phyloP scores from a whole-genome alignment of 2,797 vertebrate species.

The Harpagifer antarcticus region DNA sequence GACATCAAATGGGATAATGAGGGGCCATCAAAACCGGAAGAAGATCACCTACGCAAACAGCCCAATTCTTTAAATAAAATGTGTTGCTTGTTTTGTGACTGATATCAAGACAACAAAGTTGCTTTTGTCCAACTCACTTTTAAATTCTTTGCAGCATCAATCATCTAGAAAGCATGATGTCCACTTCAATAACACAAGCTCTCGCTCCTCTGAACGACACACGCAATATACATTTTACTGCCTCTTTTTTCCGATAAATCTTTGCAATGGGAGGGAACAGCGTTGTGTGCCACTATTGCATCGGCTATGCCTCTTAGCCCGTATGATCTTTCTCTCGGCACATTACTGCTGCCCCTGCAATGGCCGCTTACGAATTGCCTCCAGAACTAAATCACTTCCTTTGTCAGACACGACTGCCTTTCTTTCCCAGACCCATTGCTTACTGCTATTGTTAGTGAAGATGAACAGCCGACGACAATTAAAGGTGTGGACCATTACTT shows the following conservation, averaged over 20 bases:
- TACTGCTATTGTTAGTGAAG: constrained; percentile 87
- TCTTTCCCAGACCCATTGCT: constrained; percentile 80
- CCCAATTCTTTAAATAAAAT: constrained; percentile 57
- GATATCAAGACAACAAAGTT: constrained; percentile 44
- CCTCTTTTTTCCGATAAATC: constrained; percentile 53
- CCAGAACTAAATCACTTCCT: constrained; percentile 83
- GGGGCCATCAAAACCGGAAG: constrained; percentile 55
- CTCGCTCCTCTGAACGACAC: constrained; percentile 57
- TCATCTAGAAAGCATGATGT: constrained; percentile 60
- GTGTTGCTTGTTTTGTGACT: constrained; percentile 56
- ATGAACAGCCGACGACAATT: constrained; percentile 86
- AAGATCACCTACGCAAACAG: constrained; percentile 50
- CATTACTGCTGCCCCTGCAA: constrained; percentile 74
- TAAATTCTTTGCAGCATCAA: constrained; percentile 42
- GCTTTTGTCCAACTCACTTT: constrained; percentile 53
- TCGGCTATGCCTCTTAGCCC: constrained; percentile 64
- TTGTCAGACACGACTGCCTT: constrained; percentile 81
- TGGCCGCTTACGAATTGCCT: constrained; percentile 71
- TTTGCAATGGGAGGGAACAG: constrained; percentile 36
- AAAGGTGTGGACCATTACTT: constrained; percentile 88
- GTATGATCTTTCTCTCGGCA: constrained; percentile 68
- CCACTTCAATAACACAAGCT: constrained; percentile 55
- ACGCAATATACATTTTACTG: constrained; percentile 55
- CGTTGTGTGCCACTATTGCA: constrained; percentile 59
- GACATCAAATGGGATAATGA: constrained; percentile 72